phyloP scores from a whole-genome alignment of 2,113 vertebrate genomes.

The Oxyruncus cristatus region DNA sequence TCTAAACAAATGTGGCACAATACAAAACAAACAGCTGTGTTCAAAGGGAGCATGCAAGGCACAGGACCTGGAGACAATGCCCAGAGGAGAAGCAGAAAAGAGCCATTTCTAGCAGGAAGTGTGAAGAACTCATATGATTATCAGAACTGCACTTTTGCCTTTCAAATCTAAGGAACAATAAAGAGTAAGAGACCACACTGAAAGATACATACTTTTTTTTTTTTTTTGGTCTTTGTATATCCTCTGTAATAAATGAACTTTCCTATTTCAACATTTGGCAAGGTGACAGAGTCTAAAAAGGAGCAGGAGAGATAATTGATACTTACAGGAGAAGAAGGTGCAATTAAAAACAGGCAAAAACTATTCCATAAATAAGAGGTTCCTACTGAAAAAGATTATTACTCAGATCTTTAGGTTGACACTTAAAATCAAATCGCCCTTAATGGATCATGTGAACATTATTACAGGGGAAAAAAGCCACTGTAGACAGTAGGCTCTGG shows the following conservation, averaged over 20 bases:
- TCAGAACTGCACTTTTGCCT: neutral
- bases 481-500: constrained; percentile 17
- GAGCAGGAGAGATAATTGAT: constrained; percentile 64
- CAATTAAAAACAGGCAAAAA: constrained; percentile 67
- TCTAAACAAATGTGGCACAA: neutral
- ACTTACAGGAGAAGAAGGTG: constrained; percentile 50
- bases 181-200: constrained; percentile 6
- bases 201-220: neutral
- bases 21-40: neutral
- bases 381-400: constrained; percentile 52
- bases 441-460: constrained; percentile 58
- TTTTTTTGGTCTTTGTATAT: neutral
- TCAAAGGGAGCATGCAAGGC: neutral
- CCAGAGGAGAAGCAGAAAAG: neutral
- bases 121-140: neutral
- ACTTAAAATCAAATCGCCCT: constrained; percentile 59
- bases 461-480: neutral
- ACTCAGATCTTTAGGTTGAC: constrained; percentile 24
- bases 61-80: neutral
- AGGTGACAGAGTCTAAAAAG: constrained; percentile 59
- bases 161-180: constrained; percentile 20
- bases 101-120: neutral
- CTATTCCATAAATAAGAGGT: constrained; percentile 52
- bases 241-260: constrained; percentile 64
- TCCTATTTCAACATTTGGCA: constrained; percentile 65